Conservation (phyloP, 2,113 vertebrate genomes). For the Neoarius graeffei region DNA sequence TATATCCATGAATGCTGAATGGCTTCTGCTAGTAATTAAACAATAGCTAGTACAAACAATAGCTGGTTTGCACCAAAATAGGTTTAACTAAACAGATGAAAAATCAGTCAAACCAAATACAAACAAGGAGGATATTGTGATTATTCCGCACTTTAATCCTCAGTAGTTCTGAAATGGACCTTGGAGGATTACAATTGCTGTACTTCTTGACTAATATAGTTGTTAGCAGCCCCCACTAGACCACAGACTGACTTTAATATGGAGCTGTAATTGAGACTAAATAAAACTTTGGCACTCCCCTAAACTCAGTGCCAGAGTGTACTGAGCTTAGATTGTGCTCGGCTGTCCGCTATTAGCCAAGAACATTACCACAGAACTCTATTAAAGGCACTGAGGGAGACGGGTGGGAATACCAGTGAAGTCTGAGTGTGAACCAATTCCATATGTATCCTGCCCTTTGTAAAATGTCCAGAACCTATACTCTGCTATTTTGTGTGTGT, state of each 20-base stretch:
- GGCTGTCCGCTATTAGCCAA: constrained; percentile 27
- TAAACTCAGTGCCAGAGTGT: constrained; percentile 11
- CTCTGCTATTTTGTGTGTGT: background rate
- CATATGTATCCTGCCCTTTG: constrained; percentile 58
- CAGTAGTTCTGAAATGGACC: background rate
- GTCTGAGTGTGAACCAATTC: constrained; percentile 50
- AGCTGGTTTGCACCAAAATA: background rate
- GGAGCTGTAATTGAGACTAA: constrained; percentile 40
- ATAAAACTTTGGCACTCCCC: constrained; percentile 33
- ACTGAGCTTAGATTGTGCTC: background rate
- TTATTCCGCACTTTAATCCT: background rate
- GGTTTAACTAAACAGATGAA: background rate
- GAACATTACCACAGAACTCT: constrained; percentile 44
- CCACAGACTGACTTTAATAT: constrained; percentile 14
- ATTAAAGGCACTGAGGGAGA: constrained; percentile 51
- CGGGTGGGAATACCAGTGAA: constrained; percentile 37
- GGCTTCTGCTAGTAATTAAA: background rate
- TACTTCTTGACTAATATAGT: constrained; percentile 18
- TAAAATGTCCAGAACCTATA: constrained; percentile 51
- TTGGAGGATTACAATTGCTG: constrained; percentile 13
- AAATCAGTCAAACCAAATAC: constrained; percentile 9
- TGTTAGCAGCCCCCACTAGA: constrained; percentile 19
- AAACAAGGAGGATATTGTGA: background rate
- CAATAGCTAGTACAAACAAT: background rate
- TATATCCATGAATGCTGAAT: background rate